Evolutionary conservation across 2,113 vertebrate species (phyloP).

Genomic region (Hystrix brachyura): DNA sequence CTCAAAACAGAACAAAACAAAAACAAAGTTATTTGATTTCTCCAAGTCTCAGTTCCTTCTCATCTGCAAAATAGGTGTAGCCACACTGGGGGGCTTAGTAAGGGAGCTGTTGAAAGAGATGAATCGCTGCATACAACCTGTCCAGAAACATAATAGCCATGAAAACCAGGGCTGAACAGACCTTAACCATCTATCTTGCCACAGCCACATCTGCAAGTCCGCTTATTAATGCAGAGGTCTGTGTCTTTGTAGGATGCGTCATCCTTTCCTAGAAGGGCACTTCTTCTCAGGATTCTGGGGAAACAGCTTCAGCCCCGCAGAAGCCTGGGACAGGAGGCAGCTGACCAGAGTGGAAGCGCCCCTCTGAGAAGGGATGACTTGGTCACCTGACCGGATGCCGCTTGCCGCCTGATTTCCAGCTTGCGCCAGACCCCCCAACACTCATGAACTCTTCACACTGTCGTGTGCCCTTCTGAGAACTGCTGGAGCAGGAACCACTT

Average conservation of each 20-base stretch:
- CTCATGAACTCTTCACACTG: background rate
- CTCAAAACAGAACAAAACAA: too few species aligned
- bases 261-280: background rate
- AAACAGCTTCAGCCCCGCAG: background rate
- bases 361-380: too few species aligned
- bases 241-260: background rate
- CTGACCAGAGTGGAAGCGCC: background rate
- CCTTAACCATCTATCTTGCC: background rate
- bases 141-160: background rate
- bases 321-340: background rate
- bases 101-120: background rate
- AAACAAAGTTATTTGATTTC: background rate
- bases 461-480: background rate
- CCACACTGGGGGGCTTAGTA: background rate
- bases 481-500: background rate
- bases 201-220: background rate
- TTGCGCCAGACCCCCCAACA: background rate
- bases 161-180: background rate
- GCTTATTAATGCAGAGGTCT: background rate
- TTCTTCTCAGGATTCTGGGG: background rate
- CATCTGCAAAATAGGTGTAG: background rate
- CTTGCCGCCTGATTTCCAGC: background rate
- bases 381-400: background rate
- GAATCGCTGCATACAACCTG: background rate
- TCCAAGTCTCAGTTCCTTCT: background rate